These are phyloP conservation scores for Philopedon plagiatum DNA, from an alignment of 2,888 invertebrate species.

Conservation along the genomic window DNA sequence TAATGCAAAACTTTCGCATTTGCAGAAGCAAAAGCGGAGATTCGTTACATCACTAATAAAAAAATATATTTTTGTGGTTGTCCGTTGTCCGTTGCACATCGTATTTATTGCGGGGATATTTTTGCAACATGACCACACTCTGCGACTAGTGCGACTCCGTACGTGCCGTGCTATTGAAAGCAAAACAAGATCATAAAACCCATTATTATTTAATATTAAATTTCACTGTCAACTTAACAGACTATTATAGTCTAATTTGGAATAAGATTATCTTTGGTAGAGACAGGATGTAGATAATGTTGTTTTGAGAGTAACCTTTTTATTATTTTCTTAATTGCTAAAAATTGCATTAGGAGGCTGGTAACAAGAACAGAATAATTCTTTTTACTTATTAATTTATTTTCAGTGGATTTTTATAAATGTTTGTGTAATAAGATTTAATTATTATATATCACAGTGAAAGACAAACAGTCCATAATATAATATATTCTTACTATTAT, in stretches of 20 bases:
- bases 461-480: too few species aligned
- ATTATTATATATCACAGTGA: too few species aligned
- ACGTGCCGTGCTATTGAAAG: conserved; percentile 10
- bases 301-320: conserved; percentile 21
- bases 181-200: conserved; percentile 27
- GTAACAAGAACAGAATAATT: background rate
- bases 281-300: conserved; percentile 17
- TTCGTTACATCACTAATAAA: too few species aligned
- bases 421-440: too few species aligned
- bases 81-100: too few species aligned
- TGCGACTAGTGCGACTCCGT: background rate
- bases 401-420: too few species aligned
- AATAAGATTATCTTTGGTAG: conserved; percentile 15
- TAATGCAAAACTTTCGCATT: too few species aligned
- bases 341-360: background rate
- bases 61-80: too few species aligned
- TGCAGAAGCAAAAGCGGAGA: too few species aligned
- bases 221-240: conserved; percentile 17
- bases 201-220: conserved; percentile 30
- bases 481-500: too few species aligned
- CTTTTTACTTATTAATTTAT: too few species aligned
- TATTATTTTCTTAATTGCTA: conserved; percentile 16
- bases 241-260: conserved; percentile 28
- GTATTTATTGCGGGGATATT: background rate
- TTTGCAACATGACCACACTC: background rate